Base-by-base conservation (phyloP, 2,797 vertebrate genomes). In the Hoplostethus mediterraneus region DNA sequence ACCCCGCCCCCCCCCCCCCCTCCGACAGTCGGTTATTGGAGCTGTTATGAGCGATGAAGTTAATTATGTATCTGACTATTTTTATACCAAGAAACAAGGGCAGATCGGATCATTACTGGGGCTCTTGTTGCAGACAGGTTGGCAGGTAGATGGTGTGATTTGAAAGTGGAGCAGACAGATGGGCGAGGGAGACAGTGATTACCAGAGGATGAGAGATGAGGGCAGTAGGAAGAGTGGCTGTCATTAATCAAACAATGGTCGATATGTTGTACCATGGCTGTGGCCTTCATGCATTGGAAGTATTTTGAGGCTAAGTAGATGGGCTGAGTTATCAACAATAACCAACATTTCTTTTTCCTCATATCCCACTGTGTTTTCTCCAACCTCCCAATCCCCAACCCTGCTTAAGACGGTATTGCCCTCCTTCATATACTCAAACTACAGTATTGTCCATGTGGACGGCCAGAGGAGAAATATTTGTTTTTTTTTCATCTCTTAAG, bases 61-160 rank as follows among this genome's bases (percentile, higher is more conserved):
- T 93, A 93, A 93, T 93, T 93, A 92, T 80, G 84, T 84, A 87
- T 88, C 84, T 57, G 75, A 90, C 89, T 92, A 90, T 92, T 92
- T 92, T 91, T 91, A 92, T 85, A 87, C 80, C 47, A 14, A 70
- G 84, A 90, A 90, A 90, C 87, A 90, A 89, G 91, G 91, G 89
- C 91, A 90, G 87, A 89, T 76, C 57, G 49, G 86, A 90, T 93
- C 86, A 85, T 92, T 90, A 90, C 69, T 3, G 73, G 56, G 73
- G 84, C 79, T 71, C 53, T 44, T 68, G 84, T 67, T 67, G 88
- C 75, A 77, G 86, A 90, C 86, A 79, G 85, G 84, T 75, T 89
- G 85, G 83, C 88, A 91, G 88, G 89, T 91, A 87, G 86, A 87
- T 49, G 78, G 81, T 84, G 86, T 86, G 87, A 82, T 89, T 73